Evolutionary conservation across 2,888 invertebrate genomes (phyloP).

Genomic region (Stramonita haemastoma): DNA sequence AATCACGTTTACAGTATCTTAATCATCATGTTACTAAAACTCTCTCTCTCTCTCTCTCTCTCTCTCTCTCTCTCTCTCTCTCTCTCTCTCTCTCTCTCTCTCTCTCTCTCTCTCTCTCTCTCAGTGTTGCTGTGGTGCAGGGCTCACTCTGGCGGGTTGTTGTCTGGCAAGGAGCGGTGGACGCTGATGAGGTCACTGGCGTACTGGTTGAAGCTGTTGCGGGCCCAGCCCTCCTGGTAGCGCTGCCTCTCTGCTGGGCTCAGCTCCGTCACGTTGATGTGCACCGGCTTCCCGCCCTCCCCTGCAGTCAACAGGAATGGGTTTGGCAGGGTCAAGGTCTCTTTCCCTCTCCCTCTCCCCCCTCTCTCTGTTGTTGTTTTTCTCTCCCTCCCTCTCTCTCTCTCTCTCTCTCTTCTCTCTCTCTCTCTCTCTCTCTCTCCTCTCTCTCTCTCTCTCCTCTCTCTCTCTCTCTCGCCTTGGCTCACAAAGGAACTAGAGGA

Average conservation of each 20-base stretch:
- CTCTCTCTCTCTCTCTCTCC: too few relatives aligned
- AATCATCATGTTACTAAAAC: not conserved
- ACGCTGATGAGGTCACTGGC: conserved; percentile 48
- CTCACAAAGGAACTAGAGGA: too few relatives aligned
- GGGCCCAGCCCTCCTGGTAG: conserved; percentile 42
- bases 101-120: conserved; percentile 21
- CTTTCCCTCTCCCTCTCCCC: too few relatives aligned
- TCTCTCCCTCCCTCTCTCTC: too few relatives aligned
- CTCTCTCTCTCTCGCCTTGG: too few relatives aligned
- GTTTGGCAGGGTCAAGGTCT: too few relatives aligned
- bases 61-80: conserved; percentile 13
- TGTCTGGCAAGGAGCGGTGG: conserved; percentile 45
- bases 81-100: conserved; percentile 25
- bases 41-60: conserved; percentile 16
- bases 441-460: too few relatives aligned
- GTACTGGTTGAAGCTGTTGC: conserved; percentile 51
- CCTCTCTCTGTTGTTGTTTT: too few relatives aligned
- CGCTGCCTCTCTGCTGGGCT: conserved; percentile 33
- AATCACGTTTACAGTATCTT: too few relatives aligned
- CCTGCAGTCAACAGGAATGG: conserved; percentile 32
- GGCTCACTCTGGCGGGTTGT: conserved; percentile 44
- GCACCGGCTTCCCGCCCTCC: conserved; percentile 37
- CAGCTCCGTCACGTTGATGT: conserved; percentile 35
- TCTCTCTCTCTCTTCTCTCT: too few relatives aligned
- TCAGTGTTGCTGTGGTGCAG: not conserved